Evolutionary conservation across 2,113 vertebrate species (phyloP), one percentile per base, ranked within the genome.

Genomic region (Campylorhamphus procurvoides): DNA sequence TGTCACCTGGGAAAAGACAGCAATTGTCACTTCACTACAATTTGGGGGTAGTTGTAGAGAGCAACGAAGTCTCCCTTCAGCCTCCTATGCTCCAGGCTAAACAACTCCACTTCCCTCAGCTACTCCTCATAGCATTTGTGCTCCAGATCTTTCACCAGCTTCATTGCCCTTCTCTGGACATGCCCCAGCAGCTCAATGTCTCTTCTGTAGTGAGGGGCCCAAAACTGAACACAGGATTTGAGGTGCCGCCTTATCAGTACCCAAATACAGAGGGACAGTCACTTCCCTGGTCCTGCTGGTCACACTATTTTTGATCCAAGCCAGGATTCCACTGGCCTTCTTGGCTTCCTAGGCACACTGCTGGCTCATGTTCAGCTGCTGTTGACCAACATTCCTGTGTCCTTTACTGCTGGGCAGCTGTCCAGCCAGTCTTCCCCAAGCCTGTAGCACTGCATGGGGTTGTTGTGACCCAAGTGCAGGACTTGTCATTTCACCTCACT

Each of bases 271-370:
- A 23, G 12, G 37, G 1, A 42, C 24, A 64, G 11, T 59, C 52
- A 2, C 33, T 52, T 19, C 10, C 44, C 68, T 81, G 52, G 1
- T 67, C 28, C 46, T 74, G 60, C 33, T 67, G 60, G 77, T 53
- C 39, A 46, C 5, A 0, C 15, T 44, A 0, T 7, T 59, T 1
- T 53, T 52, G 68, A 52, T 20, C 2, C 10, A 75, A 46, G 13
- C 60, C 39, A 39, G 28, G 62, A 37, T 53, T 28, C 33, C 69
- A 9, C 0, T 20, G 52, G 37, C 44, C 33, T 66, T 39, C 28
- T 28, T 29, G 87, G 44, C 60, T 3, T 1, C 52, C 18, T 52
- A 69, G 3, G 52, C 33, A 56, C 67, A 39, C 1, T 64, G 0
- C 53, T 74, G 62, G 53, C 13, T 75, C 24, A 8, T 10, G 19